These are phyloP conservation scores for Rhopalosiphum nymphaeae DNA, from an alignment of 2,888 invertebrate genomes.

Conservation along the genomic window DNA sequence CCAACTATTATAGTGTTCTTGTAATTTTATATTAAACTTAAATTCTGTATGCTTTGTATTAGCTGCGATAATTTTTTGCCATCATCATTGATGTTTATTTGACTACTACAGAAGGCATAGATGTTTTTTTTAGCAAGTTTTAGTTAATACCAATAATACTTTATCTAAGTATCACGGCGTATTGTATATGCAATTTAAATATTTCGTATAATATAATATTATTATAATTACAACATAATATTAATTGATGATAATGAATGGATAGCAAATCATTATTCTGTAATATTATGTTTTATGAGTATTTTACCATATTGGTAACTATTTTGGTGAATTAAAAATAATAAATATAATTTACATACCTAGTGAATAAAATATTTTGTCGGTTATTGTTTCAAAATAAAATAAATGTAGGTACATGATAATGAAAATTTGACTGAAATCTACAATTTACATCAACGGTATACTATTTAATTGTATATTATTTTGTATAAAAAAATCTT, in stretches of 20 bases:
- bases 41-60: background rate
- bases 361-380: background rate
- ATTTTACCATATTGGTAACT: background rate
- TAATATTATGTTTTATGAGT: no score
- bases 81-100: background rate
- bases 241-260: no score
- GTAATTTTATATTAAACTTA: background rate
- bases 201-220: background rate
- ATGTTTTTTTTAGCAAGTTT: background rate
- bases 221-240: no score
- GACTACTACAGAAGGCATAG: background rate
- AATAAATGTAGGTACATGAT: background rate
- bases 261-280: no score
- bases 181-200: slow-evolving; percentile 4
- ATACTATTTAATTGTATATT: background rate
- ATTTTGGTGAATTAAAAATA: background rate
- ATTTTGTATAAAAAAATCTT: background rate
- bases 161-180: background rate
- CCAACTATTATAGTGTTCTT: background rate
- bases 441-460: rapidly evolving
- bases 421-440: background rate
- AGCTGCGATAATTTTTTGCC: background rate
- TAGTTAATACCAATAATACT: background rate
- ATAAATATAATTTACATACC: background rate
- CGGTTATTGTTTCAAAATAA: background rate